These are phyloP conservation scores for Schizopygopsis pylzovi DNA, from an alignment of 2,797 vertebrate genomes.

Conservation along the genomic window DNA sequence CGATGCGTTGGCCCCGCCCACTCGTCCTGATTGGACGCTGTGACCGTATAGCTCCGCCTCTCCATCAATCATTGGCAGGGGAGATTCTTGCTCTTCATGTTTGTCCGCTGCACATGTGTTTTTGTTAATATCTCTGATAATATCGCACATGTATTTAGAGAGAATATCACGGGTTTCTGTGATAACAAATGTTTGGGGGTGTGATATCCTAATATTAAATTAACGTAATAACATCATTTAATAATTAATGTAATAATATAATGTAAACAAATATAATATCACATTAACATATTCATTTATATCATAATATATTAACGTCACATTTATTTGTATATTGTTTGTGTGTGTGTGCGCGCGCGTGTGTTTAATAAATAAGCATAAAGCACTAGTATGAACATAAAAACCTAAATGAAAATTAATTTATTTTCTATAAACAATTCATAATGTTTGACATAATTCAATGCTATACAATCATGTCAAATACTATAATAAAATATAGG, in stretches of 20 bases:
- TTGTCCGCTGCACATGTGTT: conserved; percentile 53
- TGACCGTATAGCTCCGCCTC: background rate
- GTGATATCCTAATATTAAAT: background rate
- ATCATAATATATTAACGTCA: background rate
- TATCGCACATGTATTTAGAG: background rate
- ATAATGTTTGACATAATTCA: background rate
- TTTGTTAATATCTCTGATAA: conserved; percentile 30
- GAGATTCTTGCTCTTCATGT: conserved; percentile 54
- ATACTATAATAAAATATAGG: background rate
- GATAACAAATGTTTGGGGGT: background rate
- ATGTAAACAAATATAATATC: background rate
- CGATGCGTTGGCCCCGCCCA: conserved; percentile 73
- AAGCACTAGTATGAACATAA: background rate
- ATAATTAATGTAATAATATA: background rate
- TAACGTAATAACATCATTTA: background rate
- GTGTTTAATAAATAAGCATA: background rate
- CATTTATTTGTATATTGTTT: background rate
- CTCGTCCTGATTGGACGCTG: conserved; percentile 38
- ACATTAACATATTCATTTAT: background rate
- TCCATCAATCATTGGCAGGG: conserved; percentile 70
- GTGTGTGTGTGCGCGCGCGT: background rate
- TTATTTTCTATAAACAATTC: background rate
- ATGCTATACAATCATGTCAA: background rate
- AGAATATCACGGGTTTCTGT: background rate
- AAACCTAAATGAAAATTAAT: background rate